Evolutionary conservation across 1,140 invertebrate species (phyloP), one percentile per base, ranked within the genome.

Genomic region (Diorhabda carinulata): DNA sequence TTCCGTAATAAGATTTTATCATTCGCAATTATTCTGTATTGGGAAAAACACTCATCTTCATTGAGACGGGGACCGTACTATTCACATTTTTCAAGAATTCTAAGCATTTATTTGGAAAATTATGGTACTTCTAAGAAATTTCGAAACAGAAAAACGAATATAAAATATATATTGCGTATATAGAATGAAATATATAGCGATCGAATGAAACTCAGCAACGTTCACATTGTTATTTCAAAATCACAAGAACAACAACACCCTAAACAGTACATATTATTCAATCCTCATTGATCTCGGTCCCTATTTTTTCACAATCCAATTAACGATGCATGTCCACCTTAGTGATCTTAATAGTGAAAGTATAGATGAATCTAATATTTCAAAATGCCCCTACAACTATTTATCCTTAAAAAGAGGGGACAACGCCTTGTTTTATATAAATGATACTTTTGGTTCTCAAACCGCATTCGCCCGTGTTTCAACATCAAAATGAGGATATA

Each of bases 381-480:
- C 45, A 44, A 64, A 64, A 64, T 64, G 45, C 41, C 44, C 41
- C 40, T 43, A 25, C 25, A 25, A 25, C n/a, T 25, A 40, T 45
- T 40, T 10, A 64, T 25, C 43, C 62, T 64, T 45, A 64, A 64
- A 45, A 64, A 64, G 62, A 64, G 62, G 62, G 62, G 25, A 45
- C 9, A 64, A 64, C 62, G 62, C 62, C 62, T 64, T 64, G 62
- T 64, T 64, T 64, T 4, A 56, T 64, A 64, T 64, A 64, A 64
- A 64, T 64, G 62, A 45, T 64, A 56, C 25, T 45, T 64, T 45
- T 44, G 62, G 62, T 64, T 64, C 62, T 43, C 7, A 42, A 64
- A 64, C 44, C 43, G 45, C 62, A 64, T 64, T 64, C 62, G 52
- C 42, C 45, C 40, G 43, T 45, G 6, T 45, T 47, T 25, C 62